A percentile compares a stretch with the other conserved stretches of the same genome.
These are phyloP conservation scores for Idris sp. DNA, from an alignment of 1,140 invertebrate species.

Conservation along the genomic window DNA sequence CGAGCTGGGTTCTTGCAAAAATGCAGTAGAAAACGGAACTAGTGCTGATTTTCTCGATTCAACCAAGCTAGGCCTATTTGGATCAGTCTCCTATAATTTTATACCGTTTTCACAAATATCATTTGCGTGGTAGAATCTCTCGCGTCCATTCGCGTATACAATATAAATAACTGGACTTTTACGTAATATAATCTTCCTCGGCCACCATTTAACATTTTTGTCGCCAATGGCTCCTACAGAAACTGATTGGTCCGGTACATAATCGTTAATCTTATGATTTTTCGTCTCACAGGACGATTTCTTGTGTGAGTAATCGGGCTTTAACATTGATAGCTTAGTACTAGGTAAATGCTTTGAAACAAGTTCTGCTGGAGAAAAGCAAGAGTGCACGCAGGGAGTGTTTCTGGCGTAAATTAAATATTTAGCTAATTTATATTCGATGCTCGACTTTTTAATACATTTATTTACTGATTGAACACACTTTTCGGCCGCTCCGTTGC, in stretches of 20 bases:
- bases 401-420: conserved; percentile 7
- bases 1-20: no score
- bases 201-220: conserved; percentile 37
- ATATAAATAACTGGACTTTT: conserved; percentile 22
- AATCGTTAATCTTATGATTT: conserved; percentile 8
- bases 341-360: conserved; percentile 9
- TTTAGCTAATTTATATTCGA: neutral
- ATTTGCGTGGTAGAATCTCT: conserved; percentile 17
- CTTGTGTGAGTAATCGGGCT: conserved; percentile 3
- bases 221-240: conserved; percentile 20
- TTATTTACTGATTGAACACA: conserved; percentile 23
- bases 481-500: conserved; percentile 26
- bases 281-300: no score
- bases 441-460: conserved; percentile 14
- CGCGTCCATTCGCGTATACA: conserved; percentile 8
- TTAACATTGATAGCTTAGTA: conserved; percentile 17
- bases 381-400: conserved; percentile 1
- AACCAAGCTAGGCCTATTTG: no score
- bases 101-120: conserved; percentile 30
- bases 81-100: no score
- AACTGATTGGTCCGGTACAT: conserved; percentile 10
- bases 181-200: conserved; percentile 16
- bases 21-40: no score
- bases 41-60: no score
- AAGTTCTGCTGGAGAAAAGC: conserved; percentile 7